A percentile compares a stretch with the other conserved stretches of the same genome.
These are phyloP conservation scores for Bhutanitis thaidina DNA, from an alignment of 2,888 invertebrate genomes.

Conservation along the genomic window DNA sequence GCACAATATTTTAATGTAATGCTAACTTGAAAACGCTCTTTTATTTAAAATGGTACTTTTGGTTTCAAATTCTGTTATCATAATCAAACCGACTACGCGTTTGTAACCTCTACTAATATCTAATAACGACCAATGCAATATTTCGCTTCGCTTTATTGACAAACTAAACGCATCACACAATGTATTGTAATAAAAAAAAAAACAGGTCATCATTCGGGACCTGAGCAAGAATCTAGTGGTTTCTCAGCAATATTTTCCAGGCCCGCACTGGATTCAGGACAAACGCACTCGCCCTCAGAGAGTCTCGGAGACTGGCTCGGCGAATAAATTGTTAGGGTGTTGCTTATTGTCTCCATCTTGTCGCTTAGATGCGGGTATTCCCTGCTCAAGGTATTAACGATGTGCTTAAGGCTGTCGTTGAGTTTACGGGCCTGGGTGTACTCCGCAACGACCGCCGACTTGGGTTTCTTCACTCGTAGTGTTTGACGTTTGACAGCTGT, in stretches of 20 bases:
- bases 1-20: too few relatives aligned
- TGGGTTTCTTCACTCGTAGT: constrained; percentile 57
- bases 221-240: constrained; percentile 30
- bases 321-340: constrained; percentile 69
- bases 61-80: too few relatives aligned
- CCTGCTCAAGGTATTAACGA: constrained; percentile 76
- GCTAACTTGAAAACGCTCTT: too few relatives aligned
- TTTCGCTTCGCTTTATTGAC: too few relatives aligned
- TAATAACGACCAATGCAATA: too few relatives aligned
- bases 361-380: constrained; percentile 82
- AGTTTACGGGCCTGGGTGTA: constrained; percentile 78
- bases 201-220: too few relatives aligned
- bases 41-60: too few relatives aligned
- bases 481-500: constrained; percentile 68
- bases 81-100: too few relatives aligned
- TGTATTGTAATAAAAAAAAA: background rate
- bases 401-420: constrained; percentile 77
- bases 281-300: constrained; percentile 30
- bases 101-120: too few relatives aligned
- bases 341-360: constrained; percentile 54
- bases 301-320: constrained; percentile 49
- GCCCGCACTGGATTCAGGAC: constrained; percentile 16
- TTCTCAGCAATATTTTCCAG: constrained; percentile 42
- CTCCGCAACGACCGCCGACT: constrained; percentile 73
- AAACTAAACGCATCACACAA: too few relatives aligned